These are phyloP conservation scores for Sarcoramphus papa DNA, from an alignment of 2,797 vertebrate genomes.

Conservation along the genomic window DNA sequence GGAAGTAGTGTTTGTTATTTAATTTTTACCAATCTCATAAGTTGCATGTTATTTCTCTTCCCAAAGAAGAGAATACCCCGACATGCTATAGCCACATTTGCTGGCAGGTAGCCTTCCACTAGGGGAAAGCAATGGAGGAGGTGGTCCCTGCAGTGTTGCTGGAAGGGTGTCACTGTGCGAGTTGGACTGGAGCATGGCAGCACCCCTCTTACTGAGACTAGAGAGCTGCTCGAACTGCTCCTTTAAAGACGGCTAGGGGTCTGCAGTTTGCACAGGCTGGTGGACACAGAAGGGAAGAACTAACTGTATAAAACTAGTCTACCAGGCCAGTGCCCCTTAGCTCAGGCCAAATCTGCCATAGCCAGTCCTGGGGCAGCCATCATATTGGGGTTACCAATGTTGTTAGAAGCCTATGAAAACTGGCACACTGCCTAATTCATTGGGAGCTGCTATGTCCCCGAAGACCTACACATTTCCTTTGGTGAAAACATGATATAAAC, in stretches of 20 bases:
- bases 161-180: not conserved
- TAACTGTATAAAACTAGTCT: not conserved
- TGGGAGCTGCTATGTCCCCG: fast-evolving
- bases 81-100: not conserved
- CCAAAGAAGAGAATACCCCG: not conserved
- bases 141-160: not conserved
- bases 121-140: not conserved
- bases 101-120: not conserved
- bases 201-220: not conserved
- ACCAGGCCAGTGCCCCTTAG: not conserved
- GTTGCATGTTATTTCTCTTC: not conserved
- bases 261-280: not conserved
- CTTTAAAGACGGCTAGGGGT: not conserved
- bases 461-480: not conserved
- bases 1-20: not conserved
- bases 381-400: fast-evolving
- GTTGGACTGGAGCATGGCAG: not conserved
- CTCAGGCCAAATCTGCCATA: not conserved
- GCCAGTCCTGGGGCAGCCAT: not conserved
- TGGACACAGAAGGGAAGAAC: not conserved
- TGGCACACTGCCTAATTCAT: not conserved
- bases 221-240: not conserved
- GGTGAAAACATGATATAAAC: not conserved
- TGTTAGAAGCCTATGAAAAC: not conserved
- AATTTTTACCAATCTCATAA: not conserved